Base-by-base conservation (phyloP, 2,113 vertebrate genomes). In the Pristiophorus japonicus region DNA sequence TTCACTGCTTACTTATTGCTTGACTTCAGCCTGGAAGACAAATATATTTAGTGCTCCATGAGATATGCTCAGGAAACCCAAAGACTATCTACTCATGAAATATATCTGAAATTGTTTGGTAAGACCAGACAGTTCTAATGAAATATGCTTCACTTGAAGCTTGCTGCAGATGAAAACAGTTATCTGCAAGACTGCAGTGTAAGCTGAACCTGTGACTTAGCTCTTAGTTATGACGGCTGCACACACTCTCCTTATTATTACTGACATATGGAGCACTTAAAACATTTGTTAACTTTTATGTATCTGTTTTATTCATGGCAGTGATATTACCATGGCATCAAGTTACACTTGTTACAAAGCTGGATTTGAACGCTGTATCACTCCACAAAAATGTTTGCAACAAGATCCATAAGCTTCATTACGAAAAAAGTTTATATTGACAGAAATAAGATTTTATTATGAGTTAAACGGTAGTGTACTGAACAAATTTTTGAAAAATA, bases 261-360 rank as follows among this genome's bases (percentile, higher is more conserved):
- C 66, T 70, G 65, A 45, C 93, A 70, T 70, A 94, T 51, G 24
- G 22, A 67, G 66, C 66, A 63, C 38, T 70, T 94, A 94, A 94
- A 94, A 47, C 93, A 94, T 67, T 94, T 73, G 66, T 30, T 70
- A 73, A 34, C 38, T 94, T 94, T 70, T 67, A 65, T 45, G 10
- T 67, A 94, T 70, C 65, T 94, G 65, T 45, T 70, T 94, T 94
- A 94, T 70, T 94, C 93, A 94, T 34, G 45, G 42, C 27, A 51
- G 27, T 51, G 42, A 70, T 34, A 51, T 30, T 94, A 92, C 34
- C n/a, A 63, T 92, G n/a, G n/a, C 18, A 92, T 63, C 88, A 63
- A 92, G 59, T 92, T 92, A 91, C 6, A 63, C 88, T 63, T 63
- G 55, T 91, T 63, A 91, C 30, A 92, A 42, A 22, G 59, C 55